Base-by-base conservation (phyloP, 2,113 vertebrate species). In the Rhizomys pruinosus region DNA sequence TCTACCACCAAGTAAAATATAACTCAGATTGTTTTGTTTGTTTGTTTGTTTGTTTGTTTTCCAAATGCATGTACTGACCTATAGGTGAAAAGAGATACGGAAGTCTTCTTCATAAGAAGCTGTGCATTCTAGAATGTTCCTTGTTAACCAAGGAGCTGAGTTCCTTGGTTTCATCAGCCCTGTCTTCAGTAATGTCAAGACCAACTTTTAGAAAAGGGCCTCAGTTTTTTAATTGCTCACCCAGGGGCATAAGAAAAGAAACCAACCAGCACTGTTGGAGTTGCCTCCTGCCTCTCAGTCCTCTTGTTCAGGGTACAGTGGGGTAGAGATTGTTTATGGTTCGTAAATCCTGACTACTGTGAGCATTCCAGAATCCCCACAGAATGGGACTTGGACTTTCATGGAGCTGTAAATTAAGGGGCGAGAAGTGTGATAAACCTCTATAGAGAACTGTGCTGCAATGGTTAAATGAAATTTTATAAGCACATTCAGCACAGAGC, bases 391-490 rank as follows among this genome's bases (percentile, higher is more conserved):
- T 97, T 96, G 89, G 97, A 97, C 98, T 98, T 98, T 98, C 97
- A 98, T 96, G 97, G 97, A 97, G 98, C 97, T 98, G 97, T 98
- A 98, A 98, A 98, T 98, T 98, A 89, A 90, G 96, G 89, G 4
- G 13, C 1, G 73, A 96, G 87, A 94, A 96, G 97, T 97, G 97
- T 96, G 97, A 97, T 97, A 98, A 98, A 97, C 97, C 97, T 98
- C 98, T 98, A 98, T 87, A 0, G 98, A 98, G 98, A 97, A 98
- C 97, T 95, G 97, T 97, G 97, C 63, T 94, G 98, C 98, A 98
- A 98, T 98, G 98, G 98, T 98, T 98, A 98, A 98, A 98, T 98
- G 98, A 98, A 98, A 98, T 98, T 98, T 98, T 98, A 98, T 98
- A 98, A 98, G 98, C 98, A 95, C 97, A 95, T 98, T 98, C 97